Evolutionary conservation across 2,888 invertebrate species (phyloP).

Genomic region (Antheraea yamamai): DNA sequence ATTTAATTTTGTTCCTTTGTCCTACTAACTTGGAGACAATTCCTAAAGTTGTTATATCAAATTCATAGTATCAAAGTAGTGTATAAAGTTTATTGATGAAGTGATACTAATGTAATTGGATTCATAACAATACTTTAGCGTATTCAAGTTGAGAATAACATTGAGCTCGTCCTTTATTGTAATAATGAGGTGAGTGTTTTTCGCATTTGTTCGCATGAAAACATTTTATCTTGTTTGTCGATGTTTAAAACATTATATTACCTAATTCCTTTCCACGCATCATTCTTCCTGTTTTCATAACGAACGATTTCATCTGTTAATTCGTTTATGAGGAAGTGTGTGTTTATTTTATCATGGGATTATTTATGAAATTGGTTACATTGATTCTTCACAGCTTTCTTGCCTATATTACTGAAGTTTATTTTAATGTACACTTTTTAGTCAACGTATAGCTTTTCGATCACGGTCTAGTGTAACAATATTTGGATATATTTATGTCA

Average conservation of each 20-base stretch:
- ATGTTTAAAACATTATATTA: conserved; percentile 17
- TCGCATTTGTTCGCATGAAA: conserved; percentile 17
- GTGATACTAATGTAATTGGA: conserved; percentile 16
- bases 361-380: conserved; percentile 17
- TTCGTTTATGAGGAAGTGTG: conserved; percentile 18
- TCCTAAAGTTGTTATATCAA: conserved; percentile 14
- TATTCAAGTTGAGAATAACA: conserved; percentile 2
- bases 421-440: background rate
- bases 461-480: too few species aligned
- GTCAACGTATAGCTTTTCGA: too few species aligned
- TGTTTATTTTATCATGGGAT: conserved; percentile 22
- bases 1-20: background rate
- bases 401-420: background rate
- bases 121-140: conserved; percentile 8
- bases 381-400: conserved; percentile 16
- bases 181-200: conserved; percentile 24
- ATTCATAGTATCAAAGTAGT: background rate
- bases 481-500: background rate
- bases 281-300: conserved; percentile 16
- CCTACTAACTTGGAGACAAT: conserved; percentile 14
- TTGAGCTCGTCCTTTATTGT: background rate
- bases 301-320: conserved; percentile 15
- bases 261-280: conserved; percentile 16
- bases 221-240: conserved; percentile 16
- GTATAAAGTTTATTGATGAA: conserved; percentile 20